Evolutionary conservation across 1,140 invertebrate species (phyloP), one percentile per base, ranked within the genome.

Genomic region (Ostrea edulis): DNA sequence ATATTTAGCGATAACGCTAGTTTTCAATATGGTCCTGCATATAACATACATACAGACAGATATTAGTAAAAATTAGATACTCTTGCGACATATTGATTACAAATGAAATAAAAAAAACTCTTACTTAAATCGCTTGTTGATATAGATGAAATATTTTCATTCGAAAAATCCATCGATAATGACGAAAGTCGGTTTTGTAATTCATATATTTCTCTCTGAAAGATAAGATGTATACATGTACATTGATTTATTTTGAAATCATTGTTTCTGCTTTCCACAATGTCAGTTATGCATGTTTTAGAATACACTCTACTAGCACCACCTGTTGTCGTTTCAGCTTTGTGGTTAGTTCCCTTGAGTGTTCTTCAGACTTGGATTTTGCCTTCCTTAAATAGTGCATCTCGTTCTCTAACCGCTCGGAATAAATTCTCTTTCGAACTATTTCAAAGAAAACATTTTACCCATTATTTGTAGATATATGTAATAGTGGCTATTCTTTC

Each of bases 301-400:
- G 2, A 44, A 44, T 44, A 44, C 35, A 5, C 35, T 44, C 2
- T 44, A 44, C 35, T 44, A 1, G 35, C 35, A 44, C 5, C 53
- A 89, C 88, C 83, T 89, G 86, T 17, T 89, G 86, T 51, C 84
- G 86, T 53, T 82, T 44, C 14, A 89, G 8, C 14, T 65, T 85
- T 35, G 84, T 84, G 11, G 82, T 51, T 4, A 87, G 68, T n/a
- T 89, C 86, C 71, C 51, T 84, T 7, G 82, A 77, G 20, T 86
- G 65, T 52, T 89, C 86, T 20, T 89, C 88, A 12, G 86, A 83
- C 20, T 87, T 89, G 51, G 68, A 87, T 54, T 89, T 89, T 17
- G 86, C 86, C 58, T 89, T 87, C 54, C 83, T 85, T 17, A 89
- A 44, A 82, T 89, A 89, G 58, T 89, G 88, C 35, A 87, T 82